Conservation (phyloP, 2,797 vertebrate species). For the Eulemur mongoz region DNA sequence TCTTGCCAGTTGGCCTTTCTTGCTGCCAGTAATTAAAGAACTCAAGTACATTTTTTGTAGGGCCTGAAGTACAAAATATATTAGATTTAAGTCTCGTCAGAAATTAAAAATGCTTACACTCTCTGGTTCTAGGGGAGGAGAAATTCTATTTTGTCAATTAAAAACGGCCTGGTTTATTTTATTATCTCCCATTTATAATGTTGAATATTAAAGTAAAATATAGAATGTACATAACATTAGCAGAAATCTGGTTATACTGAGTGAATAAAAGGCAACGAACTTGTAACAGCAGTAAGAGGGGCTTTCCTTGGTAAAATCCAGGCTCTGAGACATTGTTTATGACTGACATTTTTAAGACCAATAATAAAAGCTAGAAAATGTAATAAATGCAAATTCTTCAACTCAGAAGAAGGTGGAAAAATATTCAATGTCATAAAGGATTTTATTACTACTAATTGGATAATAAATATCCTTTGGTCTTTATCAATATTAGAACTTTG, state of each 20-base stretch:
- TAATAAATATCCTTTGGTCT: slow-evolving; percentile 40
- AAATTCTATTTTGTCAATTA: slow-evolving; percentile 22
- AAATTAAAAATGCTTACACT: not conserved
- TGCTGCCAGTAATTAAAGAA: slow-evolving; percentile 20
- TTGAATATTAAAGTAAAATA: slow-evolving; percentile 46
- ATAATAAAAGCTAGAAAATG: slow-evolving; percentile 5
- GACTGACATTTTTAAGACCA: slow-evolving; percentile 16
- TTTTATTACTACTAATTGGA: slow-evolving; percentile 12
- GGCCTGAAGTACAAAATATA: not conserved
- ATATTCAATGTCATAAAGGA: not conserved
- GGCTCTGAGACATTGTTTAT: not conserved
- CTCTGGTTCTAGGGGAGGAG: not conserved
- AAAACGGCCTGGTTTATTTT: not conserved
- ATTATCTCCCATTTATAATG: not conserved
- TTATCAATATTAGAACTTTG: slow-evolving; percentile 21
- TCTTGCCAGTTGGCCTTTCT: not conserved
- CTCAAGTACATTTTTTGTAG: slow-evolving; percentile 26
- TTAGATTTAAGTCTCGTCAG: not conserved
- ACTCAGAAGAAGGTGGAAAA: not conserved
- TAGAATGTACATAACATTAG: not conserved
- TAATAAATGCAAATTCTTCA: slow-evolving; percentile 23
- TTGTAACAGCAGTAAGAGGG: not conserved
- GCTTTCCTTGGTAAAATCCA: not conserved
- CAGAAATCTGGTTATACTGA: slow-evolving; percentile 22
- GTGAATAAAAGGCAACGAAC: slow-evolving; percentile 34